phyloP scores from a whole-genome alignment of 2,888 invertebrate genomes.

The Tupiocoris notatus region DNA sequence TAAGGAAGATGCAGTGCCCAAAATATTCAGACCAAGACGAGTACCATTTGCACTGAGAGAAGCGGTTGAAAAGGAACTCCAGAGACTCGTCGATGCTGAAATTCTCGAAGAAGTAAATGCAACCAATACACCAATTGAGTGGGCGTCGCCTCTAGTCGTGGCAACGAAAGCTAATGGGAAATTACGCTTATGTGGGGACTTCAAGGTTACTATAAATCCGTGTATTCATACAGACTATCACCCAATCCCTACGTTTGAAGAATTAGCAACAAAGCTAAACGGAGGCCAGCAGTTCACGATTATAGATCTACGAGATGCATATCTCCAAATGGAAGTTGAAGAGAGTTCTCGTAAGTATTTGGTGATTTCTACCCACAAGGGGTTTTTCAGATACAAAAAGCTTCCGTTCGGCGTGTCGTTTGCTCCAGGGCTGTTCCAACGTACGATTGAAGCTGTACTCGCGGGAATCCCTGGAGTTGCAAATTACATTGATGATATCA shows the following conservation, averaged over 20 bases:
- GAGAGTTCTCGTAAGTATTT: background rate
- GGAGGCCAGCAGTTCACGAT: too few species aligned
- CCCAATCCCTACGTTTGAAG: background rate
- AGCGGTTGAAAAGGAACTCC: background rate
- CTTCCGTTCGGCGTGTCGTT: background rate
- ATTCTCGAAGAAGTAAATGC: background rate
- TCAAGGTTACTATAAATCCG: too few species aligned
- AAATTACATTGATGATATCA: slow-evolving; percentile 6
- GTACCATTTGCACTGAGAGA: background rate
- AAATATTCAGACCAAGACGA: slow-evolving; percentile 33
- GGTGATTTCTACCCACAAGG: too few species aligned
- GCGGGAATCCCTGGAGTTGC: slow-evolving; percentile 5
- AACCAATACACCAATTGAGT: background rate
- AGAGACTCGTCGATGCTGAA: background rate
- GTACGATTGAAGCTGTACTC: background rate
- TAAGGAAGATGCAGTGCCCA: slow-evolving; percentile 1
- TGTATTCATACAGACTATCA: background rate
- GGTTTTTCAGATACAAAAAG: background rate
- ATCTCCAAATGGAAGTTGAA: slow-evolving; percentile 6
- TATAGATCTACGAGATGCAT: slow-evolving; percentile 6
- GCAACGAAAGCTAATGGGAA: background rate
- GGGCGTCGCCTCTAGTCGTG: slow-evolving; percentile 12
- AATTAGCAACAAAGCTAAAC: background rate
- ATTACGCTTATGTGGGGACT: too few species aligned
- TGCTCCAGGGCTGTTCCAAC: too few species aligned